Evolutionary conservation across 2,797 vertebrate species (phyloP).

Genomic region (Melanotaenia trifasciata): DNA sequence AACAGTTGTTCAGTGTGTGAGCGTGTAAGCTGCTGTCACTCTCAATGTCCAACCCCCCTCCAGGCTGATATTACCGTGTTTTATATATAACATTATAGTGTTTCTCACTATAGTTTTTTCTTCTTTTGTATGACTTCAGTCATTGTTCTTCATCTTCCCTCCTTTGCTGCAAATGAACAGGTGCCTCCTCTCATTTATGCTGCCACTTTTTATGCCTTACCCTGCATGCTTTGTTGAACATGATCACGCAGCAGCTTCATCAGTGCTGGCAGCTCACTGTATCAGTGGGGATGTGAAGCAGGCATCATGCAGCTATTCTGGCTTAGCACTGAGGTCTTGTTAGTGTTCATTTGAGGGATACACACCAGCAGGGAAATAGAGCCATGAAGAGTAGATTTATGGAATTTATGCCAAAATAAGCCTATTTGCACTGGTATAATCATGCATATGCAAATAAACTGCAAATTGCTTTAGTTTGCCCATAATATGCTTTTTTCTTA

Average conservation of each 20-base stretch:
- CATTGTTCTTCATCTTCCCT: conserved; percentile 20
- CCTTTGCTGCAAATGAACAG: conserved; percentile 32
- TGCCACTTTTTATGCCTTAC: conserved; percentile 51
- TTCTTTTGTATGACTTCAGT: conserved; percentile 29
- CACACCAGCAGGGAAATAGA: conserved; percentile 46
- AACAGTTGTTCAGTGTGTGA: conserved; percentile 6
- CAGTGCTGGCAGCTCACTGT: conserved; percentile 55
- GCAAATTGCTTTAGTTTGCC: conserved; percentile 36
- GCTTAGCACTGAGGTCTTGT: conserved; percentile 51
- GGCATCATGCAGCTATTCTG: conserved; percentile 43
- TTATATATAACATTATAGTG: neutral
- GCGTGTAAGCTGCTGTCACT: conserved; percentile 20
- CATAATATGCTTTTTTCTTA: conserved; percentile 34
- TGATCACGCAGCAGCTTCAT: conserved; percentile 66
- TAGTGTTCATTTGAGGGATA: conserved; percentile 59
- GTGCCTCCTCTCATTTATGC: conserved; percentile 47
- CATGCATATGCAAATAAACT: conserved; percentile 46
- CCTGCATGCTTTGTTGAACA: conserved; percentile 54
- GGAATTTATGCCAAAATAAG: conserved; percentile 45
- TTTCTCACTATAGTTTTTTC: conserved; percentile 18
- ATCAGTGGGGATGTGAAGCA: conserved; percentile 68
- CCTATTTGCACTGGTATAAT: conserved; percentile 49
- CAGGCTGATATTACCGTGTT: conserved; percentile 18
- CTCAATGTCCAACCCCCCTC: neutral
- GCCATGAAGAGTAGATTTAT: conserved; percentile 30